Evolutionary conservation across 2,888 invertebrate genomes (phyloP), one percentile per base, ranked within the genome.

Genomic region (Lobophora halterata): DNA sequence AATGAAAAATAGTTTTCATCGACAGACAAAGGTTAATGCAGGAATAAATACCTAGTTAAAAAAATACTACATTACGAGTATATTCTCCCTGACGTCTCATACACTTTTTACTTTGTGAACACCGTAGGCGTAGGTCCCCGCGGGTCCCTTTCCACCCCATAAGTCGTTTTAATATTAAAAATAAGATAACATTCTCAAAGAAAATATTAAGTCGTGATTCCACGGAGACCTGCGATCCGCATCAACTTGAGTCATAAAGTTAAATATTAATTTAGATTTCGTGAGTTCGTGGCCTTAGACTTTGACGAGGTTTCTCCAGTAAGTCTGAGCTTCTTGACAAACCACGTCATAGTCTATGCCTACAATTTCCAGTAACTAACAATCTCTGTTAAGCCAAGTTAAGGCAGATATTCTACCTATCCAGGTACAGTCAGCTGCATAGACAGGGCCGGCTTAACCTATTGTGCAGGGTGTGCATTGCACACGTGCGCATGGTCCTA

Each of bases 141-240:
- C 32, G 40, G 48, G 46, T 40, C 25, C 39, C 46, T 46, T 48
- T 31, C 36, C 78, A 79, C 47, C 43, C 39, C 76, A 78, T 73
- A 75, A 79, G 75, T 72, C 71, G 67, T 66, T 81, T 70, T 71
- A 79, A 81, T 82, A 85, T 81, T 83, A 80, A 83, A 83, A 81
- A 81, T 76, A 75, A 77, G 74, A 79, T 79, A 82, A 81, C 80
- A 78, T 80, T 77, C 75, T 79, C 79, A 82, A 81, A 82, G 82
- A 83, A 86, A 81, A 85, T 82, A 83, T 83, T 82, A 82, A 83
- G 80, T 73, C 73, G 78, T 69, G 69, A 75, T 75, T 80, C 86
- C 80, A 54, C 49, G 42, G 79, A 77, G 83, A 80, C 64, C 63
- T 60, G 69, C 75, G 66, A 71, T 77, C 77, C 79, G 73, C 78